phyloP scores from a whole-genome alignment of 2,797 vertebrate genomes.

The Coracias cyanogaster region DNA sequence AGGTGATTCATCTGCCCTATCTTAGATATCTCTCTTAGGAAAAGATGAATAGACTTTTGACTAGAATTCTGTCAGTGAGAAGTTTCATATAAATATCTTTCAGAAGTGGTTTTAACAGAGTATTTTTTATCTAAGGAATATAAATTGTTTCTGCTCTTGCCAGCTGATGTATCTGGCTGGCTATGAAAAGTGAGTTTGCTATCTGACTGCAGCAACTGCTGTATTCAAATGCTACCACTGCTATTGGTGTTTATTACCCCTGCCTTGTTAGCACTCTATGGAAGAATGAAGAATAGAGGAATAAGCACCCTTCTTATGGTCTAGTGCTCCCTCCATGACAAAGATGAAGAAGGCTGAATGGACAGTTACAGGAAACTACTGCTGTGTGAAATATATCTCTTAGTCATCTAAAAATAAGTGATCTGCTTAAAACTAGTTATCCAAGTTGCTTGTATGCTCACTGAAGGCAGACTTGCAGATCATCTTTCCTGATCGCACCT shows the following conservation, averaged over 20 bases:
- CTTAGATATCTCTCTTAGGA: conserved; percentile 49
- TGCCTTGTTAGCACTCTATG: background rate
- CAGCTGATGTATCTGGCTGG: conserved; percentile 9
- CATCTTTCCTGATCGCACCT: background rate
- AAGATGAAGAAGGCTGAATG: background rate
- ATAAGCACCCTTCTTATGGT: background rate
- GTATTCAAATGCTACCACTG: background rate
- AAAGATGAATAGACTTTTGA: conserved; percentile 65
- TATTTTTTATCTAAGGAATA: conserved; percentile 64
- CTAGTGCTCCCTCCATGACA: background rate
- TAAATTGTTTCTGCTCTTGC: conserved; percentile 42
- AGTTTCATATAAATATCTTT: conserved; percentile 60
- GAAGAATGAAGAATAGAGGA: background rate
- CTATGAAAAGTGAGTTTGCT: conserved; percentile 20
- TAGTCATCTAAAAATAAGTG: background rate
- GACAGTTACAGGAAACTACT: background rate
- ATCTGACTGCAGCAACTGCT: background rate
- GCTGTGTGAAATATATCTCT: background rate
- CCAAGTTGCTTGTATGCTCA: background rate
- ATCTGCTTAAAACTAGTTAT: background rate
- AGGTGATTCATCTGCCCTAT: conserved; percentile 59
- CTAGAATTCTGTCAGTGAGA: conserved; percentile 54
- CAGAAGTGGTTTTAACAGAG: conserved; percentile 60
- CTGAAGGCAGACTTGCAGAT: background rate
- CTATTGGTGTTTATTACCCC: background rate